Conservation (phyloP, 2,113 vertebrate genomes). For the Holacanthus passer region DNA sequence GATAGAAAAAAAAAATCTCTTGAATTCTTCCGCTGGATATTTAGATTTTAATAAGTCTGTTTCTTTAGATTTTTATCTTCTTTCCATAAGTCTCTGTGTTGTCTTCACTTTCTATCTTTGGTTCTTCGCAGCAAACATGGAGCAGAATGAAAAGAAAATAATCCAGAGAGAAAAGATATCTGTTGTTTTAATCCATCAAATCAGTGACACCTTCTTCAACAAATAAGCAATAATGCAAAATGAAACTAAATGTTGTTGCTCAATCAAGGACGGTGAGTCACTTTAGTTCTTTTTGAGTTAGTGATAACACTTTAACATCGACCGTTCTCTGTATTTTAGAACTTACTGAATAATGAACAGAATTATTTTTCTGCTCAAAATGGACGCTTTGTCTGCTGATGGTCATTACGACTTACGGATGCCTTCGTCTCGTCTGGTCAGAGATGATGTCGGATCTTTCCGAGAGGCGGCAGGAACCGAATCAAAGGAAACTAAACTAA, state of each 20-base stretch:
- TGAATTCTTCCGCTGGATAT: background rate
- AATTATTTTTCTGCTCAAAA: background rate
- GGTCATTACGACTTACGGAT: too few species aligned
- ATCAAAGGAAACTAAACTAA: too few species aligned
- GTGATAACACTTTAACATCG: background rate
- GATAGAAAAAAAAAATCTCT: background rate
- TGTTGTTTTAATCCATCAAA: background rate
- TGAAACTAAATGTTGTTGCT: background rate
- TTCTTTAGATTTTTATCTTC: slow-evolving; percentile 29
- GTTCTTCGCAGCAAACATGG: background rate
- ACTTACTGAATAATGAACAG: background rate
- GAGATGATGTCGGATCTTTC: too few species aligned
- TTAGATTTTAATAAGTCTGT: slow-evolving; percentile 26
- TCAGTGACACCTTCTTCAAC: background rate
- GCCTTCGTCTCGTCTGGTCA: too few species aligned
- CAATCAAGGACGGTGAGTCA: background rate
- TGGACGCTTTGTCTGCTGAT: background rate
- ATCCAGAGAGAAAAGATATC: background rate
- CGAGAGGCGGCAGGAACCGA: too few species aligned
- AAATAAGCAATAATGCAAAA: background rate
- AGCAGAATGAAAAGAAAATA: background rate
- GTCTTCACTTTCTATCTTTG: background rate
- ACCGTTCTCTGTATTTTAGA: background rate
- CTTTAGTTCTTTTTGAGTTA: background rate
- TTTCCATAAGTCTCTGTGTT: background rate